These are phyloP conservation scores for Carapus acus DNA, from an alignment of 2,797 vertebrate species.

Conservation along the genomic window DNA sequence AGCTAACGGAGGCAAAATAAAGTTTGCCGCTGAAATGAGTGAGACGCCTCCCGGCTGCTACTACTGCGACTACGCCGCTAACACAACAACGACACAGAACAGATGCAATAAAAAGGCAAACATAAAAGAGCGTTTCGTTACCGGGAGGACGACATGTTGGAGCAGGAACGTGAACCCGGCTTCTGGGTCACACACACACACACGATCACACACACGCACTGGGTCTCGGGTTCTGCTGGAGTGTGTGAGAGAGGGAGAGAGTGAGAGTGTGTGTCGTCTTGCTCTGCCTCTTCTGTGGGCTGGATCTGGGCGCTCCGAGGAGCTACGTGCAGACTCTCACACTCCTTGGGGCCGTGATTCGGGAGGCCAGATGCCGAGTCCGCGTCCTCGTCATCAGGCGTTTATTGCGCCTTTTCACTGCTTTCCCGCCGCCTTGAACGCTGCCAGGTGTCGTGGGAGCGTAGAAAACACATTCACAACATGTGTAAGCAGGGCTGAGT, in stretches of 20 bases:
- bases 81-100: too few relatives aligned
- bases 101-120: too few relatives aligned
- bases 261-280: constrained; percentile 18
- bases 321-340: constrained; percentile 73
- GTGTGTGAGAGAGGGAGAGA: constrained; percentile 4
- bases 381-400: too few relatives aligned
- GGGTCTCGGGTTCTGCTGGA: too few relatives aligned
- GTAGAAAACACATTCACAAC: neutral
- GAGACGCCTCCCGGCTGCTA: neutral
- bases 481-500: too few relatives aligned
- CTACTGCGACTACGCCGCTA: too few relatives aligned
- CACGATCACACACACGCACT: too few relatives aligned
- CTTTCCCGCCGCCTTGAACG: neutral
- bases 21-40: neutral
- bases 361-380: too few relatives aligned
- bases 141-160: constrained; percentile 46
- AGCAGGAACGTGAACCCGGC: neutral
- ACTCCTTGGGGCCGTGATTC: too few relatives aligned
- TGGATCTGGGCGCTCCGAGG: constrained; percentile 33
- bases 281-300: constrained; percentile 37
- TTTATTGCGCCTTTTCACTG: constrained; percentile 8
- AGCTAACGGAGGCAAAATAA: neutral
- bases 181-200: neutral
- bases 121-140: constrained; percentile 26
- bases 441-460: constrained; percentile 31